Evolutionary conservation across 2,888 invertebrate genomes (phyloP), one percentile per base, ranked within the genome.

Genomic region (Cremastinae sp.): DNA sequence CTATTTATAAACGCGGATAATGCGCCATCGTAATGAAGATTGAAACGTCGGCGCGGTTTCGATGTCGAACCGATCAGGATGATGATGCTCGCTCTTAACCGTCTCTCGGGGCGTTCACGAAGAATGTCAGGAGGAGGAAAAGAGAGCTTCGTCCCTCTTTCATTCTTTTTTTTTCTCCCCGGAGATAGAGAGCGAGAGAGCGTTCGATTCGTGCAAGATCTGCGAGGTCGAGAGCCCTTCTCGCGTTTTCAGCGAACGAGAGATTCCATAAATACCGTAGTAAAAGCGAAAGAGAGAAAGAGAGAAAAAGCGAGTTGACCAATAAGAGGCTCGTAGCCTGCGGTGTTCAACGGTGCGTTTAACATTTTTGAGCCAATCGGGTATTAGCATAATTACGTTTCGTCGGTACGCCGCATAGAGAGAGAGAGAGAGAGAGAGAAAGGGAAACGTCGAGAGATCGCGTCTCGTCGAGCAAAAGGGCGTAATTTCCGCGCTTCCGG

Each of bases 371-470:
- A 86, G 83, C 88, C 88, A 88, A 88, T 88, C 87, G 87, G 82
- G 86, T 87, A 89, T 89, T 89, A 88, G 87, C 89, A 89, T 89
- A 89, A 89, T 89, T 89, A 85, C 88, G 84, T 86, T 88, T 85
- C 82, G 83, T 82, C 75, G 73, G 73, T 76, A 68, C 51, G 47
- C 35, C 72, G 47, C 35, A 45, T 41, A 41, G 43, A 58, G 22
- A 56, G n/a, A 53, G 53, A 51, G n/a, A 37, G 5, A 55, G 20
- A 39, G 20, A 35, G 51, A 58, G 43, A 37, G 59, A 75, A 65
- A 43, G 64, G 20, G 18, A 61, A 53, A 43, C 14, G 47, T 47
- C 8, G 20, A 22, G 22, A 10, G 14, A 12, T 22, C 39, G 61
- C 7, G 47, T 35, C 12, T 22, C 7, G 22, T n/a, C 7, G 20